A percentile compares a stretch with the other conserved stretches of the same genome.
phyloP scores from a whole-genome alignment of 2,888 invertebrate genomes.

The Trichopoda pennipes region DNA sequence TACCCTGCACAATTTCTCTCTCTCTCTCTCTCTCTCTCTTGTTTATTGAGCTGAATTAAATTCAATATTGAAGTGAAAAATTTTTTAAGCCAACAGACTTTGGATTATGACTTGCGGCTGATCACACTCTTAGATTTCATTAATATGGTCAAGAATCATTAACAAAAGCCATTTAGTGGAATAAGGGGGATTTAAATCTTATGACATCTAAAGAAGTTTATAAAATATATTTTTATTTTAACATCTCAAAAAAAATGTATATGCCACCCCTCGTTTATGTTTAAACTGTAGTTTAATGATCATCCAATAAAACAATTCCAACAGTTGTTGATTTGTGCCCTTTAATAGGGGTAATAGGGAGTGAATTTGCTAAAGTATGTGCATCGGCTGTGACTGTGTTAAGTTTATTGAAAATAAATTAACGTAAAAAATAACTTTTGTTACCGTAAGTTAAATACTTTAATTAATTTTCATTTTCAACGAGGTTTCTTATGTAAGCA shows the following conservation, averaged over 20 bases:
- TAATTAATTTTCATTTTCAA: conserved; percentile 17
- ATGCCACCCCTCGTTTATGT: background rate
- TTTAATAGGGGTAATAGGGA: background rate
- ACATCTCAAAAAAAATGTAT: background rate
- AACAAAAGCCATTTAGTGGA: no score
- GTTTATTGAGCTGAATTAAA: no score
- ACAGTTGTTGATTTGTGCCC: conserved; percentile 43
- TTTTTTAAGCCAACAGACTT: no score
- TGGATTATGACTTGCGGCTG: no score
- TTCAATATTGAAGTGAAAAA: no score
- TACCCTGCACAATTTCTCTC: no score
- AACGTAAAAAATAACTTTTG: conserved; percentile 3
- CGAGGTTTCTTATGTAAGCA: conserved; percentile 25
- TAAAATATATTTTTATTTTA: no score
- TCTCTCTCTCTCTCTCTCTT: no score
- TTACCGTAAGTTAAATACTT: conserved; percentile 21
- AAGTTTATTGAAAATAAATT: conserved; percentile 43
- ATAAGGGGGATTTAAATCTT: no score
- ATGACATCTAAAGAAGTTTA: no score
- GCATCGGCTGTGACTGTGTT: conserved; percentile 36
- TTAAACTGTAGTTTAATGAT: background rate
- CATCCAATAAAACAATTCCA: conserved; percentile 31
- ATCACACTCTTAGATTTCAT: no score
- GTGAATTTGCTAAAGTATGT: background rate
- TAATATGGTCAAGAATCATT: no score